Conservation (phyloP, 2,888 invertebrate species). For the Oscheius myriophilus region DNA sequence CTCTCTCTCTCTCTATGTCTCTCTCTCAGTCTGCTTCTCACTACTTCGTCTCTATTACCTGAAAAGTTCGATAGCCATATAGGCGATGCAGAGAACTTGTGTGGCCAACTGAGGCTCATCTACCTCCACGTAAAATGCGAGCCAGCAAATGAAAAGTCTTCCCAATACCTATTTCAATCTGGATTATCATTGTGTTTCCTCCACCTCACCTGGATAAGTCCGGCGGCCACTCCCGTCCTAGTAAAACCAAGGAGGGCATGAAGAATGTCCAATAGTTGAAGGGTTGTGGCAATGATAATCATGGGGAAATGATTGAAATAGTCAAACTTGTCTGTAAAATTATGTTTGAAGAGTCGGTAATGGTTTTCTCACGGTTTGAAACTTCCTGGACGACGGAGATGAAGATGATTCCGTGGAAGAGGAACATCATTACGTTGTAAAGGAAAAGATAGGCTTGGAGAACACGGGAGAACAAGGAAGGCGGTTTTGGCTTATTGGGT, state of each 20-base stretch:
- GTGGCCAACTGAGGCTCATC: neutral
- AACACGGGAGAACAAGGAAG: too few species aligned
- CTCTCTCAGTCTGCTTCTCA: too few species aligned
- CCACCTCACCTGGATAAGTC: slow-evolving; percentile 15
- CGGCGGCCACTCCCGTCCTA: slow-evolving; percentile 17
- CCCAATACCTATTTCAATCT: slow-evolving; percentile 39
- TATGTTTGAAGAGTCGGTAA: neutral
- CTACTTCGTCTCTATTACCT: slow-evolving; percentile 24
- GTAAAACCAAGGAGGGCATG: slow-evolving; percentile 32
- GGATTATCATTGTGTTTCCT: neutral
- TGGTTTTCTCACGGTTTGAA: slow-evolving; percentile 12
- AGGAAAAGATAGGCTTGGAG: slow-evolving; percentile 14
- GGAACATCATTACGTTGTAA: slow-evolving; percentile 26
- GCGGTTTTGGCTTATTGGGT: too few species aligned
- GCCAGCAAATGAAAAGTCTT: slow-evolving; percentile 36
- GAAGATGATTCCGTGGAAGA: slow-evolving; percentile 21
- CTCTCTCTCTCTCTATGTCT: too few species aligned
- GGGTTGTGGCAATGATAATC: slow-evolving; percentile 28
- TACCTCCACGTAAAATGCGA: slow-evolving; percentile 11
- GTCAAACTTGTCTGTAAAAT: slow-evolving; percentile 16
- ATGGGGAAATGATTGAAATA: slow-evolving; percentile 15
- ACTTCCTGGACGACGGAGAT: slow-evolving; percentile 10
- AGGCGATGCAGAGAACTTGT: slow-evolving; percentile 32
- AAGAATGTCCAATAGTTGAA: slow-evolving; percentile 37
- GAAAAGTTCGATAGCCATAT: slow-evolving; percentile 41